A percentile compares a stretch with the other conserved stretches of the same genome.
These are phyloP conservation scores for Macaria liturata DNA, from an alignment of 2,888 invertebrate species.

Conservation along the genomic window DNA sequence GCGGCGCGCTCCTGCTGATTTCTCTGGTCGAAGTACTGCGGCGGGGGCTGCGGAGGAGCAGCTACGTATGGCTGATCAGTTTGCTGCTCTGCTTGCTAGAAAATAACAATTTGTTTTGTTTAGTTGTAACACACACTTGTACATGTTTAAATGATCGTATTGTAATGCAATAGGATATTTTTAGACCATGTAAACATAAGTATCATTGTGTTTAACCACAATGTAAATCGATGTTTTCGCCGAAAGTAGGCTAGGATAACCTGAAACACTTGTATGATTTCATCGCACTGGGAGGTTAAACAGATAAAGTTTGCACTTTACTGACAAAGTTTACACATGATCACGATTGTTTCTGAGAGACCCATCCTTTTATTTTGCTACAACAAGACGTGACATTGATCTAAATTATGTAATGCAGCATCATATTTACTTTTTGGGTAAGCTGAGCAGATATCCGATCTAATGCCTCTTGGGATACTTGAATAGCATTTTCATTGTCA, in stretches of 20 bases:
- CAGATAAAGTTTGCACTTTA: not conserved
- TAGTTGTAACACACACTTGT: too few relatives aligned
- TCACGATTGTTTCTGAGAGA: conserved; percentile 10
- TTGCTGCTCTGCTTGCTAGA: conserved; percentile 66
- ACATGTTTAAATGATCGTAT: too few relatives aligned
- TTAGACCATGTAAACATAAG: conserved; percentile 5
- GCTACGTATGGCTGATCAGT: conserved; percentile 46
- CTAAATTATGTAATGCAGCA: conserved; percentile 78
- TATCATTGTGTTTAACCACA: not conserved
- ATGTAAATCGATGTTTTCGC: conserved; percentile 1
- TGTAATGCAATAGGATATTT: too few relatives aligned
- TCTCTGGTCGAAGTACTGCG: conserved; percentile 58
- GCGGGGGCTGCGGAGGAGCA: conserved; percentile 55
- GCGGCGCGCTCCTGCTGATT: conserved; percentile 60
- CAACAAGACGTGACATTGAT: conserved; percentile 68
- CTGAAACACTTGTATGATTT: conserved; percentile 1
- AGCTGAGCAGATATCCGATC: conserved; percentile 75
- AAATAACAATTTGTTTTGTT: conserved; percentile 21
- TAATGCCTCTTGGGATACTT: conserved; percentile 77
- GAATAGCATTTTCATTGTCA: conserved; percentile 77
- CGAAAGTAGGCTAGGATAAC: conserved; percentile 8
- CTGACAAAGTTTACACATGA: conserved; percentile 28
- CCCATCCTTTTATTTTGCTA: conserved; percentile 29
- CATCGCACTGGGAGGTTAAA: not conserved
- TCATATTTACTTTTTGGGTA: conserved; percentile 69